Evolutionary conservation across 2,888 invertebrate genomes (phyloP), one percentile per base, ranked within the genome.

Genomic region (Drosophila pseudotalamancana): DNA sequence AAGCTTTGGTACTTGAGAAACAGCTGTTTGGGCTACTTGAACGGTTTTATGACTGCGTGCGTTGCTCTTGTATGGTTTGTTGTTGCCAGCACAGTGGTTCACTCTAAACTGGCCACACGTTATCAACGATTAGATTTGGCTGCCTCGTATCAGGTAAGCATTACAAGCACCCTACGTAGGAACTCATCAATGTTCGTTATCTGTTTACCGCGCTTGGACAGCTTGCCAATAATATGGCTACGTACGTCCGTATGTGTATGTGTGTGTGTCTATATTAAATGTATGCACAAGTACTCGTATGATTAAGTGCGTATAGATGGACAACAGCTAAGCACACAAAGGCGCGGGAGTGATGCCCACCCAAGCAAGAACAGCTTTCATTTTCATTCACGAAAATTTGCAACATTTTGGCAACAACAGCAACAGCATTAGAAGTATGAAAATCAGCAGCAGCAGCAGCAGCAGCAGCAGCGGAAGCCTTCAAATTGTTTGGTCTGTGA

Each of bases 321-420:
- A 64, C 61, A 71, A 48, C 42, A 57, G 51, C 45, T 63, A 57
- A 62, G 43, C 59, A 72, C 27, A 79, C 61, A 72, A 69, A 66
- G 69, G 77, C 54, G 84, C 65, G 64, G 73, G 69, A 50, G 50
- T 46, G 25, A 39, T 62, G 45, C 18, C 43, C 34, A 39, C 40
- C 64, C 32, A 53, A n/a, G 12, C 31, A 70, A 51, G 70, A 50
- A 43, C 55, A 72, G 76, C 77, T 63, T 81, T 87, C 65, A 57
- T 35, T 78, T 84, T 84, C 85, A 87, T 81, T 87, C 87, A 87
- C 81, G 74, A 80, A 81, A 73, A 67, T 54, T 71, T 74, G 63
- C 48, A 77, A 75, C 48, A 69, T 63, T 72, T 79, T 59, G 21
- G 29, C 60, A 57, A 57, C 56, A 56, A 57, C 37, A 56, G 23